Percentiles rank a stretch among this genome's conserved stretches.
Evolutionary conservation across 2,888 invertebrate species (phyloP).

Genomic region (Dasypogon diadema): DNA sequence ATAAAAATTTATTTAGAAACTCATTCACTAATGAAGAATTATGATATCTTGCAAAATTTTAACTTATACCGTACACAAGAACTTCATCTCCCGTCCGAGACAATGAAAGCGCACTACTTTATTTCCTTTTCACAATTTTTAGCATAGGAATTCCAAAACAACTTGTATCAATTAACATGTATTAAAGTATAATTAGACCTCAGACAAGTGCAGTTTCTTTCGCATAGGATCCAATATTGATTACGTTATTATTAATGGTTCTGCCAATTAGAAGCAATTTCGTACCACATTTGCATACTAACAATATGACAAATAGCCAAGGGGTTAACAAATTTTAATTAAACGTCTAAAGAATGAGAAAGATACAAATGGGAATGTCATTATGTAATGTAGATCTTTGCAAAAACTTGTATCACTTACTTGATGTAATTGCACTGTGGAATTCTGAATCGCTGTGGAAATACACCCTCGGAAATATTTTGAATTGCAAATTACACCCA

Average conservation of each 20-base stretch:
- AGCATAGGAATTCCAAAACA: neutral
- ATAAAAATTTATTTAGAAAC: too few species aligned
- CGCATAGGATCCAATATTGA: neutral
- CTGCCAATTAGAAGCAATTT: slow-evolving; percentile 29
- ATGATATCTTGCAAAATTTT: too few species aligned
- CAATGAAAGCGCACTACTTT: too few species aligned
- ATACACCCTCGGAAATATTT: too few species aligned
- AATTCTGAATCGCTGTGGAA: too few species aligned
- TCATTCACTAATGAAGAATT: too few species aligned
- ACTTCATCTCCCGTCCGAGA: too few species aligned
- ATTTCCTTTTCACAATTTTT: too few species aligned
- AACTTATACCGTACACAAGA: too few species aligned
- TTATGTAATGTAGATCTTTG: neutral
- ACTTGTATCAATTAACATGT: slow-evolving; percentile 4
- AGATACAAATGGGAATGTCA: neutral
- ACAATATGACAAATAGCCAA: slow-evolving; percentile 6
- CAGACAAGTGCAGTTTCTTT: neutral
- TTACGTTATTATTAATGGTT: slow-evolving; percentile 13
- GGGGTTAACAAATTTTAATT: slow-evolving; percentile 34
- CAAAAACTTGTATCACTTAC: neutral
- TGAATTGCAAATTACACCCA: too few species aligned
- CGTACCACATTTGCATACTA: slow-evolving; percentile 1
- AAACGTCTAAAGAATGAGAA: neutral
- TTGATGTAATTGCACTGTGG: too few species aligned
- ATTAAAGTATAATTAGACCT: neutral